Evolutionary conservation across 2,113 vertebrate genomes (phyloP).

Genomic region (Etheostoma cragini): DNA sequence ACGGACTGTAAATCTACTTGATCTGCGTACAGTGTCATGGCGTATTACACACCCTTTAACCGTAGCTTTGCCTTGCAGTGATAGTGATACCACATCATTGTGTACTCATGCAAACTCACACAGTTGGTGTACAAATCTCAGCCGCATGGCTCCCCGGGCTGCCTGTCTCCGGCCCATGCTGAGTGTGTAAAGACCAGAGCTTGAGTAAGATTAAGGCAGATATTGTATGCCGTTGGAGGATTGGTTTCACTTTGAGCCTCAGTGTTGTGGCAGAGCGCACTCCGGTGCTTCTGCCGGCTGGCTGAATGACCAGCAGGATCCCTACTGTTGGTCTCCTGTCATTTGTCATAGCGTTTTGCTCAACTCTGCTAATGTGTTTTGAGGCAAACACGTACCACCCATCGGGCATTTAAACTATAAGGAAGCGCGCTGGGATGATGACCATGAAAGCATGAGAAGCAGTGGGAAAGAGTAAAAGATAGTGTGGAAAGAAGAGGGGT

Average conservation of each 20-base stretch:
- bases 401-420: constrained; percentile 50
- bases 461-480: constrained; percentile 36
- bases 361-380: constrained; percentile 70
- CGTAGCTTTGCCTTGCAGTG: constrained; percentile 45
- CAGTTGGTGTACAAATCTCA: constrained; percentile 56
- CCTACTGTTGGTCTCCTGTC: constrained; percentile 67
- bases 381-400: constrained; percentile 59
- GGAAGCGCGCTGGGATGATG: constrained; percentile 36
- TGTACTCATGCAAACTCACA: constrained; percentile 1
- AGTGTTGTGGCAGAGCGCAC: constrained; percentile 47
- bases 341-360: constrained; percentile 72
- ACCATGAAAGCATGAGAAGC: constrained; percentile 41
- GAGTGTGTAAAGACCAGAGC: constrained; percentile 78
- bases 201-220: constrained; percentile 76
- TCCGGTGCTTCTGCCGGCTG: constrained; percentile 54
- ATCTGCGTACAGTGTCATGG: constrained; percentile 58
- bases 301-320: constrained; percentile 65
- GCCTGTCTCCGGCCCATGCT: constrained; percentile 71
- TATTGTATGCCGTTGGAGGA: constrained; percentile 64
- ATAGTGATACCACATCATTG: constrained; percentile 52
- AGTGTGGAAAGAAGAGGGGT: constrained; percentile 3
- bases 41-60: constrained; percentile 63
- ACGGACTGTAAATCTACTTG: constrained; percentile 64
- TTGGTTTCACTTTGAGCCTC: constrained; percentile 62
- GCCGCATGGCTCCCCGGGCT: constrained; percentile 52